These are phyloP conservation scores for Notodromas monacha DNA, from an alignment of 2,888 invertebrate genomes.

Conservation along the genomic window DNA sequence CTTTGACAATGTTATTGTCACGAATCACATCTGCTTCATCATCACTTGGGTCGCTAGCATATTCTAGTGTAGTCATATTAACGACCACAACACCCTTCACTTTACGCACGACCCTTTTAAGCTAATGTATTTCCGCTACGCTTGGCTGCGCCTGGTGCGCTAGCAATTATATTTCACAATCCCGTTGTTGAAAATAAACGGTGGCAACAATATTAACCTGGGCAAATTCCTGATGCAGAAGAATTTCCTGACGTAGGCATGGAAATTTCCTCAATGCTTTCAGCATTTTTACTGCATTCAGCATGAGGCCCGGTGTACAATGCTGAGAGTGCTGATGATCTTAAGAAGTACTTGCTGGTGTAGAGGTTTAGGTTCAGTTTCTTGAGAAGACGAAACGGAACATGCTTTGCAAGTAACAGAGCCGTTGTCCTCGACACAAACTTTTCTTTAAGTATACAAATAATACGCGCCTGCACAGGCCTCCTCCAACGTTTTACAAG, in stretches of 20 bases:
- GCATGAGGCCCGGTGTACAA: slow-evolving; percentile 4
- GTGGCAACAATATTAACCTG: slow-evolving; percentile 4
- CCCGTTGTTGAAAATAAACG: slow-evolving; percentile 1
- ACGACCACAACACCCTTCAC: too few species aligned
- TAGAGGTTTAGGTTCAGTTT: slow-evolving; percentile 4
- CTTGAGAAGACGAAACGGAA: slow-evolving; percentile 4
- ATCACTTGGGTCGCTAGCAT: slow-evolving; percentile 4
- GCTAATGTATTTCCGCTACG: too few species aligned
- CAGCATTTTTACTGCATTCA: slow-evolving; percentile 4
- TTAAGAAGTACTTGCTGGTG: slow-evolving; percentile 4
- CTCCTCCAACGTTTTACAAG: slow-evolving; percentile 4
- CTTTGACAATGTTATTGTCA: slow-evolving; percentile 4
- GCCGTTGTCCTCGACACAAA: slow-evolving; percentile 2
- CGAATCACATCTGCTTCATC: slow-evolving; percentile 4
- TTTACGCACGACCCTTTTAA: too few species aligned
- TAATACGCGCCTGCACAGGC: slow-evolving; percentile 4
- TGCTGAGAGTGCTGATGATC: slow-evolving; percentile 4
- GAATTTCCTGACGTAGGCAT: slow-evolving; percentile 4
- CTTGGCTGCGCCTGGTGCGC: too few species aligned
- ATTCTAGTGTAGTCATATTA: too few species aligned
- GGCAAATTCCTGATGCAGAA: slow-evolving; percentile 4
- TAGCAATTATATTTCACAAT: too few species aligned
- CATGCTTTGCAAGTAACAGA: slow-evolving; percentile 4
- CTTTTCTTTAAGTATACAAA: slow-evolving; percentile 2
- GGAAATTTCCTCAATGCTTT: slow-evolving; percentile 4